These are phyloP conservation scores for Bettongia penicillata DNA, from an alignment of 2,113 vertebrate genomes.

Conservation along the genomic window DNA sequence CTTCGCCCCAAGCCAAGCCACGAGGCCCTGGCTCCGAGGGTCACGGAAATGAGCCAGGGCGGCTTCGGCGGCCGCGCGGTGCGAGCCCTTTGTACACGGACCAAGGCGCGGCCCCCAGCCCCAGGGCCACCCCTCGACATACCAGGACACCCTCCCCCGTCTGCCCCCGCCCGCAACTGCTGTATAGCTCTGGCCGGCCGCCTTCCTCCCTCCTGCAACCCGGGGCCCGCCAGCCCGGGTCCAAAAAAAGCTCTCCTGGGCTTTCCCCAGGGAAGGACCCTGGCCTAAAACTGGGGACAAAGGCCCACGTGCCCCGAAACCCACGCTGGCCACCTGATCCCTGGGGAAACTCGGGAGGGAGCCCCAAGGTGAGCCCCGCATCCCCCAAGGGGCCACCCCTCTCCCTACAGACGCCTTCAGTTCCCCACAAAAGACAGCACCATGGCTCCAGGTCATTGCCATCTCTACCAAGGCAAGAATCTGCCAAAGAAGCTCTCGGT, in stretches of 20 bases:
- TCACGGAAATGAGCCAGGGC: background rate
- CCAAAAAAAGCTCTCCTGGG: too few relatives aligned
- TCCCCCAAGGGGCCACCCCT: background rate
- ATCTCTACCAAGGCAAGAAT: background rate
- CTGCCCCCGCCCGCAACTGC: too few relatives aligned
- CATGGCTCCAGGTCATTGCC: background rate
- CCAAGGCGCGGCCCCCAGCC: background rate
- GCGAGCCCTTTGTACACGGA: background rate
- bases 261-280: background rate
- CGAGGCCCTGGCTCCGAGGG: background rate
- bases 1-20: background rate
- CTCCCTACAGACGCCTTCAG: background rate
- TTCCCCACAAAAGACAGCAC: background rate
- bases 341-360: background rate
- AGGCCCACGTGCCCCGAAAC: background rate
- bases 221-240: background rate
- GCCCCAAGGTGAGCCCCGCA: background rate
- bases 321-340: constrained; percentile 6
- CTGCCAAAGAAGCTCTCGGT: constrained; percentile 28
- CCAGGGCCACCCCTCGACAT: too few relatives aligned
- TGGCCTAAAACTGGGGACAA: background rate
- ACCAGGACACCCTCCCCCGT: too few relatives aligned
- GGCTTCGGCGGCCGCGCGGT: background rate
- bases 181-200: background rate
- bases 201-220: background rate